Percentiles rank a stretch among this genome's conserved stretches.
Conservation (phyloP, 1,140 invertebrate genomes). For the Drosophila fuyamai region DNA sequence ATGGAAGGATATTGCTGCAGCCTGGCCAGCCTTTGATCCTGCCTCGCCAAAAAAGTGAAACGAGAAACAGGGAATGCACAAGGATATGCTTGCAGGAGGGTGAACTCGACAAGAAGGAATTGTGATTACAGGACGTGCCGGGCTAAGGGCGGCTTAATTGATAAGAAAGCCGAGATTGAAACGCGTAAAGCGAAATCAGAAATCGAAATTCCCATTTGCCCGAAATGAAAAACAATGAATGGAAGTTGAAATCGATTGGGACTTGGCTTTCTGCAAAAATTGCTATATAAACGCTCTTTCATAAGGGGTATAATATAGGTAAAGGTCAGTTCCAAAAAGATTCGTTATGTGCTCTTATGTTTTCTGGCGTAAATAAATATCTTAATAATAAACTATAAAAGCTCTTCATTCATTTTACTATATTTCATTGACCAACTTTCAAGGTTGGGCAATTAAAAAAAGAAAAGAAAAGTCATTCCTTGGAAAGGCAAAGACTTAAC, state of each 20-base stretch:
- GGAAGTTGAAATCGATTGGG: neutral
- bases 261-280: neutral
- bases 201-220: constrained; percentile 23
- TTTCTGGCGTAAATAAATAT: too few species aligned
- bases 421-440: too few species aligned
- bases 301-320: neutral
- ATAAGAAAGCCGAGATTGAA: constrained; percentile 49
- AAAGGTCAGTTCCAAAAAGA: neutral
- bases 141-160: constrained; percentile 22
- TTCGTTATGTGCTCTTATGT: too few species aligned
- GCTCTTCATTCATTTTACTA: too few species aligned
- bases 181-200: constrained; percentile 29
- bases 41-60: constrained; percentile 13
- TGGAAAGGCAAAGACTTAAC: too few species aligned
- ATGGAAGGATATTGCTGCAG: constrained; percentile 63
- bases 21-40: constrained; percentile 29
- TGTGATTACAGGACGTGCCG: constrained; percentile 17
- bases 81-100: neutral
- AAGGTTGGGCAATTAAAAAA: too few species aligned
- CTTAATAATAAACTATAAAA: too few species aligned
- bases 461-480: too few species aligned
- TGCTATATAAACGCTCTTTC: neutral
- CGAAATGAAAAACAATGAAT: neutral
- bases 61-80: constrained; percentile 2
- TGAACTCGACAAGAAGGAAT: constrained; percentile 1